Percentiles rank a stretch among this genome's conserved stretches.
Evolutionary conservation across 2,888 invertebrate genomes (phyloP).

Genomic region (Aethes cnicana): DNA sequence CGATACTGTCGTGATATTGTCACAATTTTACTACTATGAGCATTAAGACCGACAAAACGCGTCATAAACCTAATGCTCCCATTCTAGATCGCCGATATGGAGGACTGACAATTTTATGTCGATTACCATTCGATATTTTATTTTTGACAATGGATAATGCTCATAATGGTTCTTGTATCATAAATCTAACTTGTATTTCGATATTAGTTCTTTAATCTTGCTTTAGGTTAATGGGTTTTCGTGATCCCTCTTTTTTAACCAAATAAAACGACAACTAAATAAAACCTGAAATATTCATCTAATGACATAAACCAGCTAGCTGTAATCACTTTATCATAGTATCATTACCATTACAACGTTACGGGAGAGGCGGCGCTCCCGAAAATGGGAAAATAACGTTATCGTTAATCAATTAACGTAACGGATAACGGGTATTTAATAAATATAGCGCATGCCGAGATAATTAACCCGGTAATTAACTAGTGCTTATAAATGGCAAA

Average conservation of each 20-base stretch:
- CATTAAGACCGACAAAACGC: conserved; percentile 4
- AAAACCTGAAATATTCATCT: not conserved
- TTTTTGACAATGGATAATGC: conserved; percentile 16
- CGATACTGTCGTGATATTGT: not conserved
- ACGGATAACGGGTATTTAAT: conserved; percentile 41
- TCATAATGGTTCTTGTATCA: conserved; percentile 9
- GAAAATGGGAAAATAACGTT: conserved; percentile 30
- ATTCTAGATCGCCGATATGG: conserved; percentile 14
- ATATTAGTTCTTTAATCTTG: not conserved
- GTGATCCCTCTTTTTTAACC: not conserved
- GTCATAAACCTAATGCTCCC: conserved; percentile 12
- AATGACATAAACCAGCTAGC: conserved; percentile 3
- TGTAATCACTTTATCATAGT: conserved; percentile 24
- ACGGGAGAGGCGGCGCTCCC: conserved; percentile 23
- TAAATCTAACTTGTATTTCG: not conserved
- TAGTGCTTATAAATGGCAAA: conserved; percentile 3
- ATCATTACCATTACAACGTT: conserved; percentile 36
- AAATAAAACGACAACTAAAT: not conserved
- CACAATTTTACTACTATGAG: conserved; percentile 2
- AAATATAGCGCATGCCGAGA: conserved; percentile 35
- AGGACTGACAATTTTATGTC: conserved; percentile 2
- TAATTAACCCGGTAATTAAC: conserved; percentile 1
- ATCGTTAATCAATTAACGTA: conserved; percentile 52
- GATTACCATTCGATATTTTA: not conserved
- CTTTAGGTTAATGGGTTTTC: no score